Evolutionary conservation across 2,113 vertebrate genomes (phyloP).

Genomic region (Stomatorhinus ivindoensis): DNA sequence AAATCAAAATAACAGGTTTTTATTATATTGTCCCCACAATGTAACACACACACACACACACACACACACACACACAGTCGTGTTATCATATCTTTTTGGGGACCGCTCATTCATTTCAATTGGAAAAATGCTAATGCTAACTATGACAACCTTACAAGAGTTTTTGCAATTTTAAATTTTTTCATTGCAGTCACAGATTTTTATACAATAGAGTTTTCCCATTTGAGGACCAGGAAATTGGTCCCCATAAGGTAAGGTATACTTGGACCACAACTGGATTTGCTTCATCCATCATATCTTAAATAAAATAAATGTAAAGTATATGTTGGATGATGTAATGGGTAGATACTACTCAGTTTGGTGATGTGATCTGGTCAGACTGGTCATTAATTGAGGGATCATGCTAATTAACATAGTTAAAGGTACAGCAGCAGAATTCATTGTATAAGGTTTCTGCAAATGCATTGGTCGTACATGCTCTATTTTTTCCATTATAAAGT

Average conservation of each 20-base stretch:
- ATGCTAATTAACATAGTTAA: not conserved
- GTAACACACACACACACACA: not conserved
- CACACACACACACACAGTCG: not conserved
- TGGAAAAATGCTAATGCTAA: no score
- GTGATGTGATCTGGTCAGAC: not conserved
- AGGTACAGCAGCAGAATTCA: not conserved
- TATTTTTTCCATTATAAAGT: not conserved
- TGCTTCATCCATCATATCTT: not conserved
- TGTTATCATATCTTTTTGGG: no score
- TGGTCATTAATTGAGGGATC: not conserved
- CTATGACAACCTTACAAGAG: no score
- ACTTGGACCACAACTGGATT: not conserved
- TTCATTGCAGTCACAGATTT: no score
- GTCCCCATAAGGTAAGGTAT: no score
- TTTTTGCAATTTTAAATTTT: no score
- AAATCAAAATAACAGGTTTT: not conserved
- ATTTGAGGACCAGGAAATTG: no score
- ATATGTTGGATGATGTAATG: not conserved
- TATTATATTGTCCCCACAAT: no score
- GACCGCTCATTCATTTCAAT: no score
- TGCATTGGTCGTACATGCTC: not conserved
- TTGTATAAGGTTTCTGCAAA: not conserved
- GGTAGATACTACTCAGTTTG: not conserved
- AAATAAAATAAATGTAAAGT: not conserved
- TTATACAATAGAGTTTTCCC: no score